phyloP scores from a whole-genome alignment of 2,113 vertebrate genomes.

The Speoplatyrhinus poulsoni region DNA sequence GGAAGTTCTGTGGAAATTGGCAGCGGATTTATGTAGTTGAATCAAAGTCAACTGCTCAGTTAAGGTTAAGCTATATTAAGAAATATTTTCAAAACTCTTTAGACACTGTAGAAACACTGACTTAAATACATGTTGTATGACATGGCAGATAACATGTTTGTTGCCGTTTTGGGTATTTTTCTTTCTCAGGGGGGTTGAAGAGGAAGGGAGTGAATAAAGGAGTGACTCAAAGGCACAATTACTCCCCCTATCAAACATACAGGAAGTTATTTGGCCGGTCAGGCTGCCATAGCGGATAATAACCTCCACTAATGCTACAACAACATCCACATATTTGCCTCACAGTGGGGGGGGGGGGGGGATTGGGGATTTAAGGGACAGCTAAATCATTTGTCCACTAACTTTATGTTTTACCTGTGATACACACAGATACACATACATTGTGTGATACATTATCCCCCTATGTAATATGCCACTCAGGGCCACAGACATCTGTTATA shows the following conservation, averaged over 20 bases:
- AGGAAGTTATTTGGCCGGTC: conserved; percentile 64
- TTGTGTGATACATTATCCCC: background rate
- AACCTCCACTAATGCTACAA: conserved; percentile 43
- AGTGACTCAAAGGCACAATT: conserved; percentile 62
- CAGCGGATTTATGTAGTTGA: too few relatives aligned
- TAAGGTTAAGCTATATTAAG: too few relatives aligned
- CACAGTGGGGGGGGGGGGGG: conserved; percentile 17
- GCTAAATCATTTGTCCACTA: conserved; percentile 15
- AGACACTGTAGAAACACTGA: too few relatives aligned
- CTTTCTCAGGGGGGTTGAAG: conserved; percentile 12
- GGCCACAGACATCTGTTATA: background rate
- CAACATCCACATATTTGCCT: conserved; percentile 56
- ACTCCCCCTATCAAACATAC: conserved; percentile 55
- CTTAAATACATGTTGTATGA: background rate
- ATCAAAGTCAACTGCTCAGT: too few relatives aligned
- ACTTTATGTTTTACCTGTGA: conserved; percentile 17
- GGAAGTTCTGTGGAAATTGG: conserved; percentile 1
- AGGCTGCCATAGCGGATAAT: conserved; percentile 60
- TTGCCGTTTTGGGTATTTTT: conserved; percentile 33
- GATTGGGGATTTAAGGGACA: conserved; percentile 19
- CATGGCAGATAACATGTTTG: background rate
- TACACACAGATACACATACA: background rate
- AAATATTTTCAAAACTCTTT: too few relatives aligned
- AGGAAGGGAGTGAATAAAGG: conserved; percentile 45
- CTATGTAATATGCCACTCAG: background rate